A percentile compares a stretch with the other conserved stretches of the same genome.
Evolutionary conservation across 1,140 invertebrate genomes (phyloP).

Genomic region (Lasioglossum baleicum): DNA sequence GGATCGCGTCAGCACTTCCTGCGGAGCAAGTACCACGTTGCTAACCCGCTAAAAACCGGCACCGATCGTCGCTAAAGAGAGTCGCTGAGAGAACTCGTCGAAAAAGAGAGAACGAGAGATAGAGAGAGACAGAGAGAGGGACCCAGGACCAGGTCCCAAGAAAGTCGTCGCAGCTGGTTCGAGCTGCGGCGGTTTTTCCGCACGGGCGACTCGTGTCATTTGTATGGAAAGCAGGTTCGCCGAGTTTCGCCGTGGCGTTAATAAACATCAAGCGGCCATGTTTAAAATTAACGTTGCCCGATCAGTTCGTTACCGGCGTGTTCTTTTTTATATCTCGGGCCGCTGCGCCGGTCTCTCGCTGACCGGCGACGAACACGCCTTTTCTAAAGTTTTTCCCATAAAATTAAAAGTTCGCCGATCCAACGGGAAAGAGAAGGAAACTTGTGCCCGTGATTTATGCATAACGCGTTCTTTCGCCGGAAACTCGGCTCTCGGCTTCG

Average conservation of each 20-base stretch:
- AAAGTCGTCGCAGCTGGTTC: background rate
- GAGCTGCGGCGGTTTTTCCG: background rate
- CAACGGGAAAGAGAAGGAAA: background rate
- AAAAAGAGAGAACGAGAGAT: too few relatives aligned
- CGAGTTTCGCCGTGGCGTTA: background rate
- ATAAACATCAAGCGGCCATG: background rate
- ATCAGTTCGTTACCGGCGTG: background rate
- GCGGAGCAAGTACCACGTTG: too few relatives aligned
- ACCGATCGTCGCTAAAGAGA: too few relatives aligned
- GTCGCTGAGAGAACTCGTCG: too few relatives aligned
- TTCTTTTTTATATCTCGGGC: background rate
- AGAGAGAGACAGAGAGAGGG: too few relatives aligned
- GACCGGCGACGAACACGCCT: too few relatives aligned
- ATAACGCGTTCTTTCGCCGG: background rate
- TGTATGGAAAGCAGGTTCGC: background rate
- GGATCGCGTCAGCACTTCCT: too few relatives aligned
- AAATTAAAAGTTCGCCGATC: constrained; percentile 2
- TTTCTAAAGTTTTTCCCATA: background rate
- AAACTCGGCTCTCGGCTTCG: too few relatives aligned
- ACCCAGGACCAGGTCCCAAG: background rate
- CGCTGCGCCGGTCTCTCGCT: background rate
- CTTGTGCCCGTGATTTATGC: background rate
- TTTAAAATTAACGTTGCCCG: background rate
- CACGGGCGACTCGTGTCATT: background rate
- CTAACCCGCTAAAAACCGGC: too few relatives aligned